phyloP scores from a whole-genome alignment of 2,888 invertebrate genomes.

The Rotaria magnacalcarata region DNA sequence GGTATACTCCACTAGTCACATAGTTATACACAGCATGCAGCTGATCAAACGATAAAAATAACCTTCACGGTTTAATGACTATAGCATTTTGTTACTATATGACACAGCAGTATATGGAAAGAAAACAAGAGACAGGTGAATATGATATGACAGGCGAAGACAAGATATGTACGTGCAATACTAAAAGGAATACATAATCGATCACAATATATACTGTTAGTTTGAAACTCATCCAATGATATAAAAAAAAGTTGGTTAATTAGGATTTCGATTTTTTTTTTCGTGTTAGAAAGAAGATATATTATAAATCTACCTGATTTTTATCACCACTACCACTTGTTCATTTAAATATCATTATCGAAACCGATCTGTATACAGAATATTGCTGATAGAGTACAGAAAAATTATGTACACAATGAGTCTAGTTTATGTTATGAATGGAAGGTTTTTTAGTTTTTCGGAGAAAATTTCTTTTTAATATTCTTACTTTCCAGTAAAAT shows the following conservation, averaged over 20 bases:
- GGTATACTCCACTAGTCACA: background rate
- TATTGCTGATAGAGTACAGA: background rate
- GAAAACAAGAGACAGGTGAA: background rate
- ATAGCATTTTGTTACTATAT: background rate
- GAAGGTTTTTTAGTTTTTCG: background rate
- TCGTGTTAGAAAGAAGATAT: background rate
- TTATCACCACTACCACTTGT: background rate
- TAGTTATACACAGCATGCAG: background rate
- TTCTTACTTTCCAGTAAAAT: constrained; percentile 1
- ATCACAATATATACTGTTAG: background rate
- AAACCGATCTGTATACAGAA: background rate
- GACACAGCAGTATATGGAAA: background rate
- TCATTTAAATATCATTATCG: background rate
- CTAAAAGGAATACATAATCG: background rate
- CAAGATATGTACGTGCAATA: background rate
- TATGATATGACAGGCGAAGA: background rate
- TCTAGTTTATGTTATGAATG: background rate
- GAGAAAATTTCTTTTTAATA: background rate
- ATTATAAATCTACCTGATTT: background rate
- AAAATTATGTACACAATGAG: background rate
- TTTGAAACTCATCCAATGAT: background rate
- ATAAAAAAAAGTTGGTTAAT: background rate
- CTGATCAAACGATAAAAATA: background rate
- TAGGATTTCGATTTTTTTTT: background rate
- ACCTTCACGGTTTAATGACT: background rate